Evolutionary conservation across 2,113 vertebrate genomes (phyloP).

Genomic region (Brachyhypopomus gauderio): DNA sequence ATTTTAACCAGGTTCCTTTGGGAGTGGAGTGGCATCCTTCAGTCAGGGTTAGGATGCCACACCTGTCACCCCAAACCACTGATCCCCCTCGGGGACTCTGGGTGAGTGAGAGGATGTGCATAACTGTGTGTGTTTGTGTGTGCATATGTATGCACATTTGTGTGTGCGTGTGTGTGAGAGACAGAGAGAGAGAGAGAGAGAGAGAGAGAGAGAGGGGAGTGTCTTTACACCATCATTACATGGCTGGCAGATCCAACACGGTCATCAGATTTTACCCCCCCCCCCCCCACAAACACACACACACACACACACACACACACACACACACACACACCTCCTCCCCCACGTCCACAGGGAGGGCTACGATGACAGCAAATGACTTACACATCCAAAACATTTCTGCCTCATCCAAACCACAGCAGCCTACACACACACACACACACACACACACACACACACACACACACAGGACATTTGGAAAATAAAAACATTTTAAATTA

Average conservation of each 20-base stretch:
- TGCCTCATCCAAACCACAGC: neutral
- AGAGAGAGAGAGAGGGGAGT: neutral
- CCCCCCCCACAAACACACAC: too few species aligned
- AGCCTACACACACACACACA: neutral
- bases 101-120: neutral
- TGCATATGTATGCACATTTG: too few species aligned
- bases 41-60: slow-evolving; percentile 18
- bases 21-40: neutral
- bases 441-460: slow-evolving; percentile 1
- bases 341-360: neutral
- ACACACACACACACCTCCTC: too few species aligned
- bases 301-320: too few species aligned
- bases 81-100: slow-evolving; percentile 6
- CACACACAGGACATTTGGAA: neutral
- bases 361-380: slow-evolving; percentile 11
- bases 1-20: slow-evolving; percentile 10
- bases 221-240: slow-evolving; percentile 12
- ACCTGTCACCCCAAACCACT: slow-evolving; percentile 11
- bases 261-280: slow-evolving; percentile 7
- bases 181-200: neutral
- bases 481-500: neutral
- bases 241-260: neutral
- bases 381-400: neutral
- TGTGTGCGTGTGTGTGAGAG: too few species aligned
- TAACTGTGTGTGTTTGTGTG: neutral